These are phyloP conservation scores for Mustela lutreola DNA, from an alignment of 2,113 vertebrate species.

Conservation along the genomic window DNA sequence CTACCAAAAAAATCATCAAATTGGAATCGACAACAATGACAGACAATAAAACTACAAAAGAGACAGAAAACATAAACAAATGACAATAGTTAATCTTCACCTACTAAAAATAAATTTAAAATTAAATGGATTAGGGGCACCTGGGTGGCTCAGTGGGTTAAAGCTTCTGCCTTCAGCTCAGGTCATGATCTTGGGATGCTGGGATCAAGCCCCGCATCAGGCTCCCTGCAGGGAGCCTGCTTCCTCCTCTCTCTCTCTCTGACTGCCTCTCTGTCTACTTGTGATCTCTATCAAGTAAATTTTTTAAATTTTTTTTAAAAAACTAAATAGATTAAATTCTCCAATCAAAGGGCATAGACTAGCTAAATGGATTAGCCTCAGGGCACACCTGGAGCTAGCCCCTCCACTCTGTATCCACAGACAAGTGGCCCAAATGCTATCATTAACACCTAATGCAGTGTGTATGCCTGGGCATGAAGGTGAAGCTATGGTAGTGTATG, in stretches of 20 bases:
- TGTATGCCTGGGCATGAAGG: background rate
- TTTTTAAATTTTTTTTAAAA: background rate
- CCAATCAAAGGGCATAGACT: background rate
- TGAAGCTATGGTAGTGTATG: background rate
- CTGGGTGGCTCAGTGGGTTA: too few species aligned
- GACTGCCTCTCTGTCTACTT: too few species aligned
- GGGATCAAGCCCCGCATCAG: too few species aligned
- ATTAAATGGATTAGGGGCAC: background rate
- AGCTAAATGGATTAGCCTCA: background rate
- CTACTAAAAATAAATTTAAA: background rate
- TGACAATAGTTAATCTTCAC: background rate
- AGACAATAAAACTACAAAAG: background rate
- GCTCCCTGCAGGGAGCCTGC: too few species aligned
- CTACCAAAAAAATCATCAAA: background rate
- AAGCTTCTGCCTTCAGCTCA: too few species aligned
- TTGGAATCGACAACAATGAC: background rate
- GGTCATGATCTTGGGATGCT: too few species aligned
- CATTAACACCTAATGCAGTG: background rate
- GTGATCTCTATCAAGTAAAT: too few species aligned
- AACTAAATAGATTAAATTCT: background rate
- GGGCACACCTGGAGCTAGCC: background rate
- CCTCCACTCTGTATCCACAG: background rate
- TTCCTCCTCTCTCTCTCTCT: too few species aligned
- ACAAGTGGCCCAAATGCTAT: background rate
- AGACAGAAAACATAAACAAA: background rate